Evolutionary conservation across 2,113 vertebrate species (phyloP).

Genomic region (Ictalurus punctatus): DNA sequence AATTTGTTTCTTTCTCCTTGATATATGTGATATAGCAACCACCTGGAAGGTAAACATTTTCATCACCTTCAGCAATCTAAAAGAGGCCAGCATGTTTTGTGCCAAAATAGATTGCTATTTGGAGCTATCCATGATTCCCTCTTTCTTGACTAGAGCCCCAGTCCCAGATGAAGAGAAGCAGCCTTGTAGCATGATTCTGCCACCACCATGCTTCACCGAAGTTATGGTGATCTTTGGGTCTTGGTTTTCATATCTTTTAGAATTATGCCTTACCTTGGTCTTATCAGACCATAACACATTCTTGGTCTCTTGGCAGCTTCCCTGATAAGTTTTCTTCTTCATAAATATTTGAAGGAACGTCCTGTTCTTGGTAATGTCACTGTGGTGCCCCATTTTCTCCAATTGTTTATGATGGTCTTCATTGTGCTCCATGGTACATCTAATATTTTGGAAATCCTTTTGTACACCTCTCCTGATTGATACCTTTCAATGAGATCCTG

Average conservation of each 20-base stretch:
- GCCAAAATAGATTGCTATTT: neutral
- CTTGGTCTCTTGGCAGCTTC: neutral
- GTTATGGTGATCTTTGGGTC: neutral
- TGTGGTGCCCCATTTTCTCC: neutral
- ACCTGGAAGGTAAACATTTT: neutral
- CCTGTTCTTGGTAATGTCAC: neutral
- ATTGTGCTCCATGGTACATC: neutral
- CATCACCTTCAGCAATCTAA: neutral
- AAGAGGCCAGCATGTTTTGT: neutral
- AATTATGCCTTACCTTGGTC: neutral
- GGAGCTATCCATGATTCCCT: neutral
- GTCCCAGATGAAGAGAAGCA: neutral
- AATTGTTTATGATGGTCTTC: neutral
- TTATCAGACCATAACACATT: neutral
- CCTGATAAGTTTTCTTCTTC: neutral
- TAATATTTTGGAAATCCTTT: neutral
- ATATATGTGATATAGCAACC: neutral
- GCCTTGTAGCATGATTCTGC: neutral
- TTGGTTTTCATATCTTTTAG: neutral
- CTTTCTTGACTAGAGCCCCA: neutral
- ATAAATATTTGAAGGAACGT: neutral
- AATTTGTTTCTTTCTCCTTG: neutral
- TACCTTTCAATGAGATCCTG: neutral
- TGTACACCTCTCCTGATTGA: neutral
- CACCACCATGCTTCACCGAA: neutral